phyloP scores from a whole-genome alignment of 1,140 invertebrate species.

The Ridgeia piscesae region DNA sequence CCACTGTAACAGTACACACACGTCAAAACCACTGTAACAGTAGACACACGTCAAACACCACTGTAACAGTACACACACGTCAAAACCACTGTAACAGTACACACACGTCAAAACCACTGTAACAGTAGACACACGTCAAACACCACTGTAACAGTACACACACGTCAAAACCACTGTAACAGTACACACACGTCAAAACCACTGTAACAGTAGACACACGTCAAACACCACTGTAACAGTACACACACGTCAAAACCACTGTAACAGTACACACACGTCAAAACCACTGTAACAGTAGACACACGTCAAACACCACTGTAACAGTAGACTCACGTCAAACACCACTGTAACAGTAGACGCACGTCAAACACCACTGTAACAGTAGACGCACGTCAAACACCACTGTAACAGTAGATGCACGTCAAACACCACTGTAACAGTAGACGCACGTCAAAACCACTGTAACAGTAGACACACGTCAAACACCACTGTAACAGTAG shows the following conservation, averaged over 20 bases:
- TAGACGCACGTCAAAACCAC: neutral
- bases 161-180: too few species aligned
- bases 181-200: constrained; percentile 50
- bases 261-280: constrained; percentile 30
- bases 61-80: too few species aligned
- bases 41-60: constrained; percentile 3
- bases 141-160: constrained; percentile 45
- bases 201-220: constrained; percentile 43
- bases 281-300: too few species aligned
- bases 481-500: constrained; percentile 49
- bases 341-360: too few species aligned
- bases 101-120: neutral
- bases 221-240: too few species aligned
- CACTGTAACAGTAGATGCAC: too few species aligned
- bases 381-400: constrained; percentile 11
- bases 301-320: constrained; percentile 54
- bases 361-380: constrained; percentile 54
- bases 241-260: constrained; percentile 56
- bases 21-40: constrained; percentile 53
- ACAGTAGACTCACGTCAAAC: constrained; percentile 21
- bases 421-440: constrained; percentile 52
- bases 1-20: too few species aligned
- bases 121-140: too few species aligned
- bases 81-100: constrained; percentile 50
- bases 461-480: too few species aligned